These are phyloP conservation scores for Clarias fuscus DNA, from an alignment of 2,797 vertebrate species.

Conservation along the genomic window DNA sequence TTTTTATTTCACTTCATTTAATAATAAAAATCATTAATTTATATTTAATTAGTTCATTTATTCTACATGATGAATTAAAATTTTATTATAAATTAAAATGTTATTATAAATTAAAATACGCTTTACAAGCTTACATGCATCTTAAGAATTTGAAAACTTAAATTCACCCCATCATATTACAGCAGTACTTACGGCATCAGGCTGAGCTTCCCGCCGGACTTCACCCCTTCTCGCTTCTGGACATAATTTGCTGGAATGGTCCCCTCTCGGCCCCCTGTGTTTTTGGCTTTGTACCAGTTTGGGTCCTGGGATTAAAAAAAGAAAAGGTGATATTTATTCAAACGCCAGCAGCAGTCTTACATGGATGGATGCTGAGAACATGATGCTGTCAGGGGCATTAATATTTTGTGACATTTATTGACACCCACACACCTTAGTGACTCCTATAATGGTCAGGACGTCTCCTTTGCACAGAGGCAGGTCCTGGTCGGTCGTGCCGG, in stretches of 20 bases:
- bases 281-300: conserved; percentile 99
- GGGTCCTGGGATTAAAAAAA: conserved; percentile 78
- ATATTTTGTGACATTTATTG: neutral
- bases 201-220: conserved; percentile 90
- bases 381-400: neutral
- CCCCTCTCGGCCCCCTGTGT: conserved; percentile 86
- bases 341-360: neutral
- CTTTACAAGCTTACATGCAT: neutral
- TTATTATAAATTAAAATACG: too few relatives aligned
- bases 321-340: too few relatives aligned
- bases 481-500: conserved; percentile 90
- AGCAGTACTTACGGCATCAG: conserved; percentile 93
- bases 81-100: neutral
- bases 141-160: neutral
- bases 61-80: neutral
- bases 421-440: conserved; percentile 92
- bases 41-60: neutral
- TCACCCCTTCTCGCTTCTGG: conserved; percentile 93
- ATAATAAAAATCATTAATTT: neutral
- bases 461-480: conserved; percentile 96
- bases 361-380: neutral
- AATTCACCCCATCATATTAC: neutral
- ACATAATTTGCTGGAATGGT: conserved; percentile 97
- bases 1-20: neutral
- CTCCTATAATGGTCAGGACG: conserved; percentile 88